Evolutionary conservation across 1,140 invertebrate species (phyloP).

Genomic region (Linepithema humile): DNA sequence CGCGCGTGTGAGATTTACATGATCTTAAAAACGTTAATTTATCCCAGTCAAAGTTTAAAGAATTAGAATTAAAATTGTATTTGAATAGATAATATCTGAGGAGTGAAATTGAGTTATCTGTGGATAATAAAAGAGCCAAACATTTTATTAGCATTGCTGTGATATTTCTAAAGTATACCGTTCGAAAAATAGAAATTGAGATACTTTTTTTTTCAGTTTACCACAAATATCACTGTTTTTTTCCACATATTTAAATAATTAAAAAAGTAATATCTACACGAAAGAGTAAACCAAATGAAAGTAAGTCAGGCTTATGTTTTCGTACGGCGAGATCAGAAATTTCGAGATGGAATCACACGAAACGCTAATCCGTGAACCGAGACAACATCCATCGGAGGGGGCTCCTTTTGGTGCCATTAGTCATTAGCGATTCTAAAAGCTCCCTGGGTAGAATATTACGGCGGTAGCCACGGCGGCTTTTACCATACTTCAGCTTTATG

Average conservation of each 20-base stretch:
- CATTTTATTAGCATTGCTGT: not conserved
- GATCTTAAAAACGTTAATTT: not conserved
- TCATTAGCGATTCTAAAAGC: constrained; percentile 78
- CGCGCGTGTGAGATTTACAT: not conserved
- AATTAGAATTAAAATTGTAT: not conserved
- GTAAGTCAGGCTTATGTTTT: not conserved
- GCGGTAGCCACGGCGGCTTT: constrained; percentile 71
- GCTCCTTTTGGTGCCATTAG: constrained; percentile 74
- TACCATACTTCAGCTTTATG: constrained; percentile 78
- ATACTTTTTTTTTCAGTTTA: not conserved
- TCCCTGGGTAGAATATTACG: constrained; percentile 74
- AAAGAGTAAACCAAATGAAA: not conserved
- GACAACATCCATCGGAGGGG: constrained; percentile 58
- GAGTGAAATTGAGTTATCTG: not conserved
- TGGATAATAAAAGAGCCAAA: not conserved
- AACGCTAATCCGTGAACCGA: constrained; percentile 59
- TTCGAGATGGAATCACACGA: constrained; percentile 30
- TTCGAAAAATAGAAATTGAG: not conserved
- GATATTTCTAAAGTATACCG: not conserved
- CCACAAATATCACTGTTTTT: not conserved
- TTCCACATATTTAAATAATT: not conserved
- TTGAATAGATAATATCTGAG: not conserved
- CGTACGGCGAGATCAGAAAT: constrained; percentile 22
- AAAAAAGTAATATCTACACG: not conserved
- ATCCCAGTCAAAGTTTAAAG: not conserved